Conservation (phyloP, 92 coral and sea anemone species). For the Diadumene lineata region DNA sequence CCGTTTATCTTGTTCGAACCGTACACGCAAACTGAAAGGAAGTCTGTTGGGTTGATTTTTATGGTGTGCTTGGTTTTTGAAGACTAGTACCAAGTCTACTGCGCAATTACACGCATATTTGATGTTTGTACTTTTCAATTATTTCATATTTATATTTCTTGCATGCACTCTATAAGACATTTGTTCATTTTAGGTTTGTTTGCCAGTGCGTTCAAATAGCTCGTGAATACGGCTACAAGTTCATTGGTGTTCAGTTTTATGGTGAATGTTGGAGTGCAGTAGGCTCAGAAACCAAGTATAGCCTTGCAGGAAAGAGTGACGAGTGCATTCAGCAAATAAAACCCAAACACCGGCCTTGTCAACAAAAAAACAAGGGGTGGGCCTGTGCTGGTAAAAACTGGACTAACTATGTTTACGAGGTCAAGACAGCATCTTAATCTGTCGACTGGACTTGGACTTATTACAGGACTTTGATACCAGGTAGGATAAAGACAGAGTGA, state of each 20-base stretch:
- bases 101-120: no score
- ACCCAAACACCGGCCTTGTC: background rate
- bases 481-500: no score
- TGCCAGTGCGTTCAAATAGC: constrained; percentile 12
- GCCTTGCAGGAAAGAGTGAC: background rate
- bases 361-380: background rate
- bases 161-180: background rate
- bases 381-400: background rate
- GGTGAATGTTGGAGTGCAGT: constrained; percentile 17
- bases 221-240: background rate
- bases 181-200: background rate
- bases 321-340: background rate
- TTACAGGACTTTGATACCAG: no score
- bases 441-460: no score
- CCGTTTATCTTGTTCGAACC: no score
- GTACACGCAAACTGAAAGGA: no score
- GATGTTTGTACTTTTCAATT: no score
- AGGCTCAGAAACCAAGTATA: background rate
- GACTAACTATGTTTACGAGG: background rate
- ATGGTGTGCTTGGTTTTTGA: no score
- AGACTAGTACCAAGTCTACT: no score
- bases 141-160: no score
- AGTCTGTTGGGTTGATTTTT: no score
- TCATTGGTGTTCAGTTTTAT: constrained; percentile 15
- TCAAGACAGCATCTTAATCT: background rate